Evolutionary conservation across 2,888 invertebrate genomes (phyloP).

Genomic region (Odiellus spinosus): DNA sequence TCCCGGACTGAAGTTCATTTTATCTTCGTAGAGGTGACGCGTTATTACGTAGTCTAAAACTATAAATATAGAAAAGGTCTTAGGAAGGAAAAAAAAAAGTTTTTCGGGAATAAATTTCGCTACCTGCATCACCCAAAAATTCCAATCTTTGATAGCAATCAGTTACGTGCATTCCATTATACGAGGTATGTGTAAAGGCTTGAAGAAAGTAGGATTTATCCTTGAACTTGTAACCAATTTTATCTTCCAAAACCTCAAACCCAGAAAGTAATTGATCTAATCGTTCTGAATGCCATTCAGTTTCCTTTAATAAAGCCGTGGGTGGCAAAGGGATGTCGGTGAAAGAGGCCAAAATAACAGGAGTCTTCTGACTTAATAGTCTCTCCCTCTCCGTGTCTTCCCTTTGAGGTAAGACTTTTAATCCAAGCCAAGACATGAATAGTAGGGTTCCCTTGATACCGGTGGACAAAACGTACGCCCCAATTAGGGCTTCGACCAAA

Average conservation of each 20-base stretch:
- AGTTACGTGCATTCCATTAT: slow-evolving; percentile 59
- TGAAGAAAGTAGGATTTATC: slow-evolving; percentile 66
- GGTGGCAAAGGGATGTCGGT: neutral
- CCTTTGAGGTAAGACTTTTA: slow-evolving; percentile 5
- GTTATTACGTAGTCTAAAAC: slow-evolving; percentile 78
- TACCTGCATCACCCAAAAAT: slow-evolving; percentile 79
- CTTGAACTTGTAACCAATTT: slow-evolving; percentile 56
- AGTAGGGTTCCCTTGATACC: slow-evolving; percentile 31
- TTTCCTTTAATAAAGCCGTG: neutral
- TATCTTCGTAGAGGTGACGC: slow-evolving; percentile 65
- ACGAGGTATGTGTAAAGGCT: slow-evolving; percentile 86
- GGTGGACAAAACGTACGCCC: slow-evolving; percentile 48
- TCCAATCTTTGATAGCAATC: slow-evolving; percentile 45
- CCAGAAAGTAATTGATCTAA: slow-evolving; percentile 7
- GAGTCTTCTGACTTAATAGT: neutral
- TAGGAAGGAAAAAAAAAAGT: too few species aligned
- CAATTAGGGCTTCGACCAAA: slow-evolving; percentile 68
- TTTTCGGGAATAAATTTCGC: too few species aligned
- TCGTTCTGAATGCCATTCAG: neutral
- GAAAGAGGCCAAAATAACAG: too few species aligned
- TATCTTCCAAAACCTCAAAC: slow-evolving; percentile 38
- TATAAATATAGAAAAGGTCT: too few species aligned
- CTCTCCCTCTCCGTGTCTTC: neutral
- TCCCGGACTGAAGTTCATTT: slow-evolving; percentile 53
- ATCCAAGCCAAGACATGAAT: slow-evolving; percentile 16